Evolutionary conservation across 2,113 vertebrate genomes (phyloP), one percentile per base, ranked within the genome.

Genomic region (Pseudois nayaur): DNA sequence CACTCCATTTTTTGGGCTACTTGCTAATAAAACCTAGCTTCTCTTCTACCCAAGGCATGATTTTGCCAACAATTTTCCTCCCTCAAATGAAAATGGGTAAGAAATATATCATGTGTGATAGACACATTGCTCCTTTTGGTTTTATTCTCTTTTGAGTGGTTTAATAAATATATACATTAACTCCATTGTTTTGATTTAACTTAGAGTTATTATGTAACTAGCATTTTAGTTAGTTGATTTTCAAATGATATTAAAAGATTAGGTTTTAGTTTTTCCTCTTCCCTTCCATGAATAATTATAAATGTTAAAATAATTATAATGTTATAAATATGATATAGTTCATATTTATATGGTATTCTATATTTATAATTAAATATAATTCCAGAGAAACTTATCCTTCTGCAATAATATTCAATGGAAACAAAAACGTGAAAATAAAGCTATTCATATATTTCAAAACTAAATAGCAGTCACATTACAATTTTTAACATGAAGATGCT

Each of bases 351-450:
- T 78, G 11, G 9, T 43, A 81, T 91, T 76, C 29, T 85, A 43
- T 79, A 85, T 71, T 95, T 76, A 33, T 13, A 89, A 74, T 90
- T 96, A 57, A 86, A 54, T 92, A 43, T 83, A 60, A 92, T 95
- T 83, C 17, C 4, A 95, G 57, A 91, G 25, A 88, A 89, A 55
- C 9, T 85, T 93, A 89, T 74, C 31, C 17, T 83, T 55, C 40
- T 25, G 43, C 33, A 45, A 0, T 86, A 59, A 89, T 86, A 16
- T 78, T 23, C 27, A 86, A 3, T 89, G 15, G 40, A 86, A 95
- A 67, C 33, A 43, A 86, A 91, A 92, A 59, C 1, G 11, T 48
- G 52, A 93, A 96, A 71, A 55, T 57, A 89, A 54, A 91, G 5
- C 52, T 93, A 23, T 57, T 85, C n/a, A 74, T 21, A 74, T 17